A percentile compares a stretch with the other conserved stretches of the same genome.
Conservation (phyloP, 2,888 invertebrate genomes). For the Lasioglossum oenotherae region DNA sequence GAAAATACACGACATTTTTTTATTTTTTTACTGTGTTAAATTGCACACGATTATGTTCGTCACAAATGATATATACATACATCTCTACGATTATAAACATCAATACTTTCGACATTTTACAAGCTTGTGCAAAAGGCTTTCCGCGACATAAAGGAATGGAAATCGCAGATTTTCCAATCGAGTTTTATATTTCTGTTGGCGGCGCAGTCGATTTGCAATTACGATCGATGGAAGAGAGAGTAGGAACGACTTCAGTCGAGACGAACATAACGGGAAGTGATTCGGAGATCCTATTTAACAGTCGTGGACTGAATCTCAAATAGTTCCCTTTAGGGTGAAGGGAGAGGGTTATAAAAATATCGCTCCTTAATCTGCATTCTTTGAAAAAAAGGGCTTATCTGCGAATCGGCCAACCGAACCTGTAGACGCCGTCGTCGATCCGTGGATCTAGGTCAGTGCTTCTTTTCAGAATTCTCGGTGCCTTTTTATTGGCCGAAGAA, state of each 20-base stretch:
- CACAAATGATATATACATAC: too few species aligned
- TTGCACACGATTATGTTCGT: too few species aligned
- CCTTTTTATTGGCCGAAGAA: slow-evolving; percentile 23
- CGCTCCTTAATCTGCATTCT: slow-evolving; percentile 66
- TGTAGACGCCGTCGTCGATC: slow-evolving; percentile 7
- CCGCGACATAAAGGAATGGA: not conserved
- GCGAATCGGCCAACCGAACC: slow-evolving; percentile 32
- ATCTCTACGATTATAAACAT: not conserved
- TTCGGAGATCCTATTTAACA: not conserved
- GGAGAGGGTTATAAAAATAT: slow-evolving; percentile 44
- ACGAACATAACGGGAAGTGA: not conserved
- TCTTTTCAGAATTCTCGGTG: slow-evolving; percentile 16
- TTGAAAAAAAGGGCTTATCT: slow-evolving; percentile 64
- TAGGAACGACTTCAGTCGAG: not conserved
- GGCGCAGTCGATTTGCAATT: not conserved
- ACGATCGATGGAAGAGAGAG: not conserved
- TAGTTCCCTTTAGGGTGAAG: not conserved
- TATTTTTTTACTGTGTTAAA: too few species aligned
- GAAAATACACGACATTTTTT: too few species aligned
- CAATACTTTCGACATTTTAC: not conserved
- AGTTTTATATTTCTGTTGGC: not conserved
- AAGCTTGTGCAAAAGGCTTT: not conserved
- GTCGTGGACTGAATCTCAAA: slow-evolving; percentile 33
- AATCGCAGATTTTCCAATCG: not conserved
- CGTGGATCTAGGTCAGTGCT: slow-evolving; percentile 49